Base-by-base conservation (phyloP, 2,113 vertebrate genomes). In the Saimiri boliviensis region DNA sequence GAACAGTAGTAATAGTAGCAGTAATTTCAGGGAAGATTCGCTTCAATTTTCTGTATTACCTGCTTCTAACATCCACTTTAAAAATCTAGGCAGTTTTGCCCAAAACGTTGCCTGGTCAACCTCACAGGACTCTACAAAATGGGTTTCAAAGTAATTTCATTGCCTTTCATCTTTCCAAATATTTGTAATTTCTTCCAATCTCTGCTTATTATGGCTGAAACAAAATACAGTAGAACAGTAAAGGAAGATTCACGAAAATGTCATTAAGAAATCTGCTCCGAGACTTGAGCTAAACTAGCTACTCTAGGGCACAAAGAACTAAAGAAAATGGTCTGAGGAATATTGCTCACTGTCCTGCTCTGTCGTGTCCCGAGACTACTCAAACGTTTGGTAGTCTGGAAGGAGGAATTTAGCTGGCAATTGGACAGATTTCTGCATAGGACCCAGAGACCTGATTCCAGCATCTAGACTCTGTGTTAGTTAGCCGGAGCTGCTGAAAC, bases 151-250 rank as follows among this genome's bases (percentile, higher is more conserved):
- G 92, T 94, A 84, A 91, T 93, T 95, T 95, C 13, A 92, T 66
- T 96, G 74, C 19, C 89, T 97, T 98, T 96, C 95, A 96, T 96
- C 90, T 97, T 97, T 94, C 58, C 54, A 96, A 96, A 97, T 91
- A 93, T 97, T 98, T 93, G 93, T 89, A 92, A 92, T 97, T 97
- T 97, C 82, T 97, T 83, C 54, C 42, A 82, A 91, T 83, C n/a
- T 95, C 96, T 94, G 71, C 23, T 95, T 97, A 80, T 96, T 96
- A 80, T 14, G 9, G 12, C 42, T 76, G 49, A 85, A 97, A 56
- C 35, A 93, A 96, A 97, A 97, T 90, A 86, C 1, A 70, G 49
- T 30, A 70, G 27, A 77, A 84, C 45, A 90, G 68, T 40, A 96
- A 95, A 90, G 35, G 32, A 93, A 84, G 25, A 0, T 25, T 84